phyloP scores from a whole-genome alignment of 2,113 vertebrate genomes.

The Alaudala cheleensis region DNA sequence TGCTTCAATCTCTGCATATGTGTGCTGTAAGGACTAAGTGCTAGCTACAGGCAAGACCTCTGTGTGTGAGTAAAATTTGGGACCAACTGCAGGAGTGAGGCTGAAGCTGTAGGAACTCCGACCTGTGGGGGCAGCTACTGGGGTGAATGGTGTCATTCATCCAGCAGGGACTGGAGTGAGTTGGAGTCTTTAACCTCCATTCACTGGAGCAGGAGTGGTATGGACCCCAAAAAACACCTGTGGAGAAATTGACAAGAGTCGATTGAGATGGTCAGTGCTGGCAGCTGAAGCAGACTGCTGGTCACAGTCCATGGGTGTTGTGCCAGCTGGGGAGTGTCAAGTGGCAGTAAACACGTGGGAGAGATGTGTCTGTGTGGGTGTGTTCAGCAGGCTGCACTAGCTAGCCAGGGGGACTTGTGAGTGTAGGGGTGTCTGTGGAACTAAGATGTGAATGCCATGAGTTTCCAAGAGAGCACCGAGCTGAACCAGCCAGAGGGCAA shows the following conservation, averaged over 20 bases:
- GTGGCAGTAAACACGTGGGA: fast-evolving
- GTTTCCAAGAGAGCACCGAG: background rate
- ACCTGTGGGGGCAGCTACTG: background rate
- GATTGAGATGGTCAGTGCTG: background rate
- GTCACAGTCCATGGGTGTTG: background rate
- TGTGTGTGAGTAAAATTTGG: background rate
- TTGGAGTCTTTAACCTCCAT: background rate
- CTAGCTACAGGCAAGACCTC: background rate
- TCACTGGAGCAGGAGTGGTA: background rate
- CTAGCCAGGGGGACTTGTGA: background rate
- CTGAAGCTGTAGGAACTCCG: background rate
- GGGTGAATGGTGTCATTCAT: background rate
- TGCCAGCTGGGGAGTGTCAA: background rate
- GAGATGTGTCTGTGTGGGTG: background rate
- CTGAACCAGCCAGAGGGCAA: background rate
- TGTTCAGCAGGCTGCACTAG: background rate
- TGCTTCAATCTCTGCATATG: background rate
- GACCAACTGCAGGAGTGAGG: background rate
- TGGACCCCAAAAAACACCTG: background rate
- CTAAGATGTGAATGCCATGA: background rate
- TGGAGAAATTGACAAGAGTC: background rate
- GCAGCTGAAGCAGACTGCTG: background rate
- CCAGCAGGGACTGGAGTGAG: background rate
- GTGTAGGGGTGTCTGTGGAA: background rate
- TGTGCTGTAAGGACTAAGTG: background rate